Conservation (phyloP, 2,797 vertebrate genomes). For the Danio choprae region DNA sequence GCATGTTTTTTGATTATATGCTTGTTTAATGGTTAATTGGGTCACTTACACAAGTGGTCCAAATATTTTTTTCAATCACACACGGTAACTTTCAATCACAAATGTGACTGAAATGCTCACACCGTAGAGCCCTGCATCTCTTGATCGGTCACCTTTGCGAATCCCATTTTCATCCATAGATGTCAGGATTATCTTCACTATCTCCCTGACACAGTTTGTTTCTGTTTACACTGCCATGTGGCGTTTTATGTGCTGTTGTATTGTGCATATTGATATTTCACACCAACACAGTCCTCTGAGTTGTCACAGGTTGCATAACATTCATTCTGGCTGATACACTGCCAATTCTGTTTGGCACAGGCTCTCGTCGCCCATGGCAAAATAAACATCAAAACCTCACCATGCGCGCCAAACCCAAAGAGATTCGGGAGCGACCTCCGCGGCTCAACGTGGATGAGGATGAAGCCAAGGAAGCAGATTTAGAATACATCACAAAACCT, state of each 20-base stretch:
- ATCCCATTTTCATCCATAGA: conserved; percentile 29
- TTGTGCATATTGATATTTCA: conserved; percentile 63
- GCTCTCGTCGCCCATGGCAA: conserved; percentile 59
- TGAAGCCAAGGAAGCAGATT: conserved; percentile 45
- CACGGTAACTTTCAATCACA: no score
- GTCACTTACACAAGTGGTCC: no score
- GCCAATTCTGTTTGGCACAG: conserved; percentile 70
- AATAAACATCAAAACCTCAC: conserved; percentile 62
- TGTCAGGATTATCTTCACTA: conserved; percentile 59
- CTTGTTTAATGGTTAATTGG: no score
- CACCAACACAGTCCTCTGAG: conserved; percentile 64
- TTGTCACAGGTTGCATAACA: conserved; percentile 71
- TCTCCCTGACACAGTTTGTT: conserved; percentile 68
- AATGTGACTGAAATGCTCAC: no score
- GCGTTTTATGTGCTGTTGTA: conserved; percentile 58
- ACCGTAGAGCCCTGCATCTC: not conserved
- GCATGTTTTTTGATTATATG: no score
- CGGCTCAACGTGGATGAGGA: conserved; percentile 31
- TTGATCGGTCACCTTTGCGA: conserved; percentile 13
- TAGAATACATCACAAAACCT: conserved; percentile 33
- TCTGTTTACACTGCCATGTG: conserved; percentile 70
- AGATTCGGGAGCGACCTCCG: conserved; percentile 43
- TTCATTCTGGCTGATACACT: conserved; percentile 66
- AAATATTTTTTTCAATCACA: not conserved
- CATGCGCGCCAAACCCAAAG: conserved; percentile 55